These are phyloP conservation scores for Drosophila multiciliata DNA, from an alignment of 2,888 invertebrate genomes.

Conservation along the genomic window DNA sequence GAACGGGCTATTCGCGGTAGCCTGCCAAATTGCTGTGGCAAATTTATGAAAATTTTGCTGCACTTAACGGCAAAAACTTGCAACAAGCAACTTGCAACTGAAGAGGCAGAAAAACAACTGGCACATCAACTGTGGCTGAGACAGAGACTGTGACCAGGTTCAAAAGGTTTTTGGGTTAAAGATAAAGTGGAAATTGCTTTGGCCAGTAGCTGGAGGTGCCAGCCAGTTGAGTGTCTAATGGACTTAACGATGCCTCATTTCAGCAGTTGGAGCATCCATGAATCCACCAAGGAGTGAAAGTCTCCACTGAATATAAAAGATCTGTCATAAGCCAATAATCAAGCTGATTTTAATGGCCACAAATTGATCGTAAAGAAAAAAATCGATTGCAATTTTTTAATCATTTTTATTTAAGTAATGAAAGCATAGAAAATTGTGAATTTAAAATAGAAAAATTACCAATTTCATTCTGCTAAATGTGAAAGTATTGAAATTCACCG, in stretches of 20 bases:
- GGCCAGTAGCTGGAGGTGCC: constrained; percentile 52
- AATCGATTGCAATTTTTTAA: background rate
- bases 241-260: constrained; percentile 21
- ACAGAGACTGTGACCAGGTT: constrained; percentile 36
- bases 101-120: constrained; percentile 9
- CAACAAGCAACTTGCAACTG: constrained; percentile 31
- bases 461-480: background rate
- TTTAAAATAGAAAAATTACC: background rate
- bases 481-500: background rate
- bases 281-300: constrained; percentile 38
- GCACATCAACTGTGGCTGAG: background rate
- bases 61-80: constrained; percentile 50
- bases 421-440: background rate
- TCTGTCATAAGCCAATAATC: background rate
- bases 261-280: constrained; percentile 6
- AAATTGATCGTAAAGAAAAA: background rate
- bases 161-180: constrained; percentile 71
- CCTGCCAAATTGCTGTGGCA: constrained; percentile 58
- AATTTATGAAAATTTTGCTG: constrained; percentile 65
- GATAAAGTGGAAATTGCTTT: constrained; percentile 59
- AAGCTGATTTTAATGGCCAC: background rate
- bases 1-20: constrained; percentile 51
- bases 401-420: background rate
- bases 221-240: constrained; percentile 38
- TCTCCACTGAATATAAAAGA: constrained; percentile 5